Conservation (phyloP, 2,888 invertebrate genomes). For the Hydropsyche betteni region DNA sequence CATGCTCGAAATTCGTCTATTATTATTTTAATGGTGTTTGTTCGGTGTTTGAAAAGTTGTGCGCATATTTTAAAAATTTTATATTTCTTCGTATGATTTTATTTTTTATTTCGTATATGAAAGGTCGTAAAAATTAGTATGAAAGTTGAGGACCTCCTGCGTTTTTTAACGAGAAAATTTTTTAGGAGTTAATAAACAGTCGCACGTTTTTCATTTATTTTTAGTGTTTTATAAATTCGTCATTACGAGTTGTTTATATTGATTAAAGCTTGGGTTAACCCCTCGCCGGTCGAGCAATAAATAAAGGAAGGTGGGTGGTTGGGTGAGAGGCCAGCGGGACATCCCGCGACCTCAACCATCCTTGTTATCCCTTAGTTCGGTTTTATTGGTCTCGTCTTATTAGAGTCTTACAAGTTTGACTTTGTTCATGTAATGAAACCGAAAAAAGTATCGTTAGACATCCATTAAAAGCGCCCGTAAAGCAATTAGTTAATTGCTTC, state of each 20-base stretch:
- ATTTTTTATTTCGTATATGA: too few relatives aligned
- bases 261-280: conserved; percentile 22
- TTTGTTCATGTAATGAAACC: background rate
- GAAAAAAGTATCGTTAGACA: too few relatives aligned
- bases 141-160: too few relatives aligned
- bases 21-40: background rate
- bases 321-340: conserved; percentile 38
- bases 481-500: too few relatives aligned
- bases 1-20: conserved; percentile 11
- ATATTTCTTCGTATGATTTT: too few relatives aligned
- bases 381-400: conserved; percentile 23
- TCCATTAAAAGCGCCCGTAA: too few relatives aligned
- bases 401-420: conserved; percentile 5
- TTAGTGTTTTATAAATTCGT: background rate
- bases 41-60: too few relatives aligned
- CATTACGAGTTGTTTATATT: conserved; percentile 20
- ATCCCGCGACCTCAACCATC: conserved; percentile 27
- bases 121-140: too few relatives aligned
- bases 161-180: too few relatives aligned
- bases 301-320: conserved; percentile 39
- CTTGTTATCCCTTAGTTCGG: conserved; percentile 21
- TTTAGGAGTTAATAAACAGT: background rate
- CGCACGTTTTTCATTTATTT: conserved; percentile 1
- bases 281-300: conserved; percentile 37
- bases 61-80: too few relatives aligned